Conservation (phyloP, 2,888 invertebrate species). For the Cryptus armator region DNA sequence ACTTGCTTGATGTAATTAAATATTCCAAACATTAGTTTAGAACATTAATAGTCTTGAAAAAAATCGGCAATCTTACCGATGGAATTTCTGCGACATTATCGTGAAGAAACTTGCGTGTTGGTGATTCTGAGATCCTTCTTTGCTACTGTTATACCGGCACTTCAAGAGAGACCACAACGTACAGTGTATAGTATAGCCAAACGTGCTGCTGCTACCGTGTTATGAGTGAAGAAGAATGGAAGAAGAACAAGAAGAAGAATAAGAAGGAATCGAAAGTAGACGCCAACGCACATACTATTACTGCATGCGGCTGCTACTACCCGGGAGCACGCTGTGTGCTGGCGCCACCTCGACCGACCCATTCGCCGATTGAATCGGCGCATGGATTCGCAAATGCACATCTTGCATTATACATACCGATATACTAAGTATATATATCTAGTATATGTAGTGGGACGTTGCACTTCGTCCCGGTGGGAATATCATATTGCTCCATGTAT, state of each 20-base stretch:
- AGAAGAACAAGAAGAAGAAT: conserved; percentile 64
- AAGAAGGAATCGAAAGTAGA: conserved; percentile 67
- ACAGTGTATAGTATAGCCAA: conserved; percentile 9
- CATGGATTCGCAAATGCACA: conserved; percentile 51
- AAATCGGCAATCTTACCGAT: no score
- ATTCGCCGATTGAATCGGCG: conserved; percentile 77
- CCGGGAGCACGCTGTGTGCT: conserved; percentile 55
- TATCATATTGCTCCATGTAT: conserved; percentile 30
- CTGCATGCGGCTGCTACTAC: conserved; percentile 62
- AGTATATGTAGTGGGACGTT: conserved; percentile 9
- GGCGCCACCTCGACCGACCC: conserved; percentile 80
- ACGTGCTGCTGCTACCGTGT: conserved; percentile 15
- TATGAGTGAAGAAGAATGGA: conserved; percentile 61
- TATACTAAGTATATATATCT: conserved; percentile 19
- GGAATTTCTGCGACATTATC: background rate
- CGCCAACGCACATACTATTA: conserved; percentile 74
- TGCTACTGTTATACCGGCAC: background rate
- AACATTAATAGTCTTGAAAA: no score
- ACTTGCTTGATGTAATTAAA: no score
- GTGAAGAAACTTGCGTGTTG: background rate
- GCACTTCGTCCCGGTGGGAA: conserved; percentile 39
- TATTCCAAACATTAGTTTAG: no score
- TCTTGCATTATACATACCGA: conserved; percentile 31
- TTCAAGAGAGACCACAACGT: background rate
- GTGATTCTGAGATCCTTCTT: background rate